These are phyloP conservation scores for Harpagoxenus sublaevis DNA, from an alignment of 2,888 invertebrate species.

Conservation along the genomic window DNA sequence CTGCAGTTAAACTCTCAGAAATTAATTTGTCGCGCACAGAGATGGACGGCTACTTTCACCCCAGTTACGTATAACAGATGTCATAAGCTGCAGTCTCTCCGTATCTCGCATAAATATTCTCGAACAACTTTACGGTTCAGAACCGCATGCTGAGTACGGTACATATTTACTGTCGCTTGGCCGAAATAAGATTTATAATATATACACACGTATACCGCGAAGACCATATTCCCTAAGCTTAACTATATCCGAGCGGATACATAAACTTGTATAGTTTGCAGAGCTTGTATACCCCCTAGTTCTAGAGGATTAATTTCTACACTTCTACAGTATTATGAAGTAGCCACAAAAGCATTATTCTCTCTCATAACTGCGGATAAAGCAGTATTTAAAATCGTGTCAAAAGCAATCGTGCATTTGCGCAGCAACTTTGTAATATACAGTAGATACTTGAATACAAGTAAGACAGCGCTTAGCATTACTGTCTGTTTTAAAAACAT, in stretches of 20 bases:
- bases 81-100: not conserved
- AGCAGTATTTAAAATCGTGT: slow-evolving; percentile 6
- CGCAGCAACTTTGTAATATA: not conserved
- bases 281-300: not conserved
- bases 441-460: not conserved
- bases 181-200: slow-evolving; percentile 13
- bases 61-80: slow-evolving; percentile 28
- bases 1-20: not conserved
- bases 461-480: not conserved
- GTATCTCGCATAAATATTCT: slow-evolving; percentile 23
- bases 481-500: not conserved
- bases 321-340: slow-evolving; percentile 14
- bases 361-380: not conserved
- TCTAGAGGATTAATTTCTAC: slow-evolving; percentile 17
- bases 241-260: not conserved
- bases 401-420: not conserved
- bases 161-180: slow-evolving; percentile 17
- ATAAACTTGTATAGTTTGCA: slow-evolving; percentile 23
- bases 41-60: not conserved
- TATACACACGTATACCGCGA: not conserved
- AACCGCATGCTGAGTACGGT: not conserved
- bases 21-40: not conserved
- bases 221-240: not conserved
- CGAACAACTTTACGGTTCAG: slow-evolving; percentile 4
- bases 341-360: slow-evolving; percentile 26